Evolutionary conservation across 2,888 invertebrate species (phyloP), one percentile per base, ranked within the genome.

Genomic region (Melangyna quadrimaculata): DNA sequence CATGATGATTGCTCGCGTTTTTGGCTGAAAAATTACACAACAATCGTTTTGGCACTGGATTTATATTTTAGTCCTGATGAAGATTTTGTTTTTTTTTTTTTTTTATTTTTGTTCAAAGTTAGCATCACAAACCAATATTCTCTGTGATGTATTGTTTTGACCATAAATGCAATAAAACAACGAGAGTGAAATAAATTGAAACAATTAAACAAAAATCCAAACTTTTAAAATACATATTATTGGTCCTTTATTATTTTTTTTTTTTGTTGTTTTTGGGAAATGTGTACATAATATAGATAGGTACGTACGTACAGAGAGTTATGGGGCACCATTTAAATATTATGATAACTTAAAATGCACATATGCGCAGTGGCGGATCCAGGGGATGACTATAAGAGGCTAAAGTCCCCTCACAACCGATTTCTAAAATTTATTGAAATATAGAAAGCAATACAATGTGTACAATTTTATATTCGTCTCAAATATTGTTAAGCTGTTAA

Each of bases 131-230:
- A 53, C 63, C 70, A 74, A 84, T 84, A 74, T 67, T 74, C 51
- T 51, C 24, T 9, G 55, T 75, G 83, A 84, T 80, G 59, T 75
- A 84, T 84, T 79, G 83, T 71, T 79, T 77, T 69, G 45, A 35
- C 65, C 48, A 53, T 48, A 40, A 40, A 48, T 45, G 17, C 45
- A 37, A 14, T 27, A 57, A 53, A 63, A 69, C 10, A 61, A 45
- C 45, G 48, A 12, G 29, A 48, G 48, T 63, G 27, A 63, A 69
- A 74, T 45, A 78, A 83, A 78, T 83, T 78, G 73, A 57, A 35
- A 69, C 45, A 73, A 73, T 75, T 63, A 45, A 80, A 71, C 35
- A 51, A 51, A 19, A 29, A 12, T 27, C 37, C 35, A 22, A 22
- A 57, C 29, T 17, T 17, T 3, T 2, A 6, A 12, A 51, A 57